Evolutionary conservation across 2,797 vertebrate species (phyloP).

Genomic region (Prionace glauca): DNA sequence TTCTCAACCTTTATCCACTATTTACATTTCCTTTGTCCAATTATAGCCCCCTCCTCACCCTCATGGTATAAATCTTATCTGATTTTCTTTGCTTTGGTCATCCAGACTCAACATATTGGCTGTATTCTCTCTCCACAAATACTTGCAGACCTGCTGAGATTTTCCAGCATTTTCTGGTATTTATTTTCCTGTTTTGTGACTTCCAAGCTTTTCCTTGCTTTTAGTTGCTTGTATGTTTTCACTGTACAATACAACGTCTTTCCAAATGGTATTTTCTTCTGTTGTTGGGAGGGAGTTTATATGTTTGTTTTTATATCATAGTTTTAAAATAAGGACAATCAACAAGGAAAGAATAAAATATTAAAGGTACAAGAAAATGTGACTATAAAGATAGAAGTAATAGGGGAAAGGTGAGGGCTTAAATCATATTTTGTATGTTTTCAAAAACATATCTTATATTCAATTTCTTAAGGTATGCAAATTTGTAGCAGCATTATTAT

Average conservation of each 20-base stretch:
- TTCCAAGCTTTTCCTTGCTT: neutral
- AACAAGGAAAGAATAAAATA: neutral
- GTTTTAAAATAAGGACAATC: neutral
- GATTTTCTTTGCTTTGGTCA: no score
- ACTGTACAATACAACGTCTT: neutral
- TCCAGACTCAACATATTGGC: no score
- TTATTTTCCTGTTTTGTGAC: neutral
- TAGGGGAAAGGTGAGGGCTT: neutral
- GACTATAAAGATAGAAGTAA: neutral
- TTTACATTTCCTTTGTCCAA: no score
- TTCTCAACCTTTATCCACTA: no score
- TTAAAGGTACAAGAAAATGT: neutral
- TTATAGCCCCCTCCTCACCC: no score
- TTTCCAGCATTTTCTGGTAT: neutral
- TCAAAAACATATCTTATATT: neutral
- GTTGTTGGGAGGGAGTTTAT: no score
- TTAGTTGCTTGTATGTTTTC: neutral
- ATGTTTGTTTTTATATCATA: neutral
- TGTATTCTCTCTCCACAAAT: no score
- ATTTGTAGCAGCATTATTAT: neutral
- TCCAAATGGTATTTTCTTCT: neutral
- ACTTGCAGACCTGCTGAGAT: no score
- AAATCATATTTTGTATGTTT: neutral
- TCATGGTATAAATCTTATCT: no score
- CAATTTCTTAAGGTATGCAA: neutral